These are phyloP conservation scores for Chloroceryle inda DNA, from an alignment of 2,797 vertebrate genomes.

Conservation along the genomic window DNA sequence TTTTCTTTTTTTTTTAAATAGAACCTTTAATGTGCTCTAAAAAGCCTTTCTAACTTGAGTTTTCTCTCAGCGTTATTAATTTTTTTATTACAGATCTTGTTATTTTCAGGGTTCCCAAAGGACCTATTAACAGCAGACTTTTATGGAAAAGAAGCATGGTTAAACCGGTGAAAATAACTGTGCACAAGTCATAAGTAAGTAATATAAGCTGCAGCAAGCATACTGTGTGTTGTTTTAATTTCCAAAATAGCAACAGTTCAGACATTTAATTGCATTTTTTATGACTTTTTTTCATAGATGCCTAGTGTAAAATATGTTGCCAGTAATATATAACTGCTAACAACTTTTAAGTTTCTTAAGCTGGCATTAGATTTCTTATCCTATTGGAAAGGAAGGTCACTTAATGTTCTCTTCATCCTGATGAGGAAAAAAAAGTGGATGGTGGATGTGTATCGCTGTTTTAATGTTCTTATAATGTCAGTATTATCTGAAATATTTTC, in stretches of 20 bases:
- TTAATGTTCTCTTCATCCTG: slow-evolving; percentile 13
- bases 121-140: slow-evolving; percentile 79
- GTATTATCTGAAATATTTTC: not conserved
- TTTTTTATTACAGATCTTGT: slow-evolving; percentile 85
- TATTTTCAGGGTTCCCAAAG: slow-evolving; percentile 82
- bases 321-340: slow-evolving; percentile 80
- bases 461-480: not conserved
- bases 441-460: not conserved
- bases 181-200: slow-evolving; percentile 78
- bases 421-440: not conserved
- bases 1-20: not conserved
- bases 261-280: slow-evolving; percentile 82
- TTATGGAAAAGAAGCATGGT: slow-evolving; percentile 82
- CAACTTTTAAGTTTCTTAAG: slow-evolving; percentile 74
- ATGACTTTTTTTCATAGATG: slow-evolving; percentile 76
- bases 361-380: slow-evolving; percentile 67
- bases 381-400: slow-evolving; percentile 59
- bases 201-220: slow-evolving; percentile 77
- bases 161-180: slow-evolving; percentile 82
- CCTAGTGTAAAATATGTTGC: slow-evolving; percentile 79
- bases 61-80: slow-evolving; percentile 83
- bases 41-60: slow-evolving; percentile 71
- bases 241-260: slow-evolving; percentile 84
- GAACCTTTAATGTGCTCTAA: slow-evolving; percentile 73
- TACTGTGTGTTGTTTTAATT: slow-evolving; percentile 79